Conservation (phyloP, 1,140 invertebrate species). For the Artemia franciscana region DNA sequence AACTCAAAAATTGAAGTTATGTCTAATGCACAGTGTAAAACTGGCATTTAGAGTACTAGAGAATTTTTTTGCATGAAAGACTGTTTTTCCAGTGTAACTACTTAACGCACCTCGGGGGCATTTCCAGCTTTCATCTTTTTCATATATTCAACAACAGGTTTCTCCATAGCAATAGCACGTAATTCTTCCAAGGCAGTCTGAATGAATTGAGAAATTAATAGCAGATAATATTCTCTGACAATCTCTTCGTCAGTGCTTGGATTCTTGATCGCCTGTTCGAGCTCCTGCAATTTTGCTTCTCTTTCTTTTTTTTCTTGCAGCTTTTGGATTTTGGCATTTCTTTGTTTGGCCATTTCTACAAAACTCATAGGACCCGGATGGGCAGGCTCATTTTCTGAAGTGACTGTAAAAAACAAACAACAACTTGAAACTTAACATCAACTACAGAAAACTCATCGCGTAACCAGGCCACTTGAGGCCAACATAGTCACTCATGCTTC, state of each 20-base stretch:
- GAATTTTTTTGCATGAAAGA: too few species aligned
- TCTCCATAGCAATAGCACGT: conserved; percentile 34
- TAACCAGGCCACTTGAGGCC: too few species aligned
- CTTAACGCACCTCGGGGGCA: neutral
- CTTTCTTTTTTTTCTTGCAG: conserved; percentile 57
- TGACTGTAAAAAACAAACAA: neutral
- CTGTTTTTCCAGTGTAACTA: too few species aligned
- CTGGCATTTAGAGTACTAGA: too few species aligned
- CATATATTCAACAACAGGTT: conserved; percentile 45
- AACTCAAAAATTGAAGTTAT: too few species aligned
- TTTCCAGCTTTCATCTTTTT: conserved; percentile 23
- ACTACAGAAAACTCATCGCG: too few species aligned
- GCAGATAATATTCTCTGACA: conserved; percentile 56
- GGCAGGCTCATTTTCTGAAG: conserved; percentile 6
- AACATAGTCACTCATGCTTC: too few species aligned
- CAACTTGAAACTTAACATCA: too few species aligned
- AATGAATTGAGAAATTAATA: conserved; percentile 46
- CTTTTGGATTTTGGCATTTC: conserved; percentile 49
- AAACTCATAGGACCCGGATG: conserved; percentile 8
- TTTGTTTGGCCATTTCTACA: conserved; percentile 17
- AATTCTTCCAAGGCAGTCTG: conserved; percentile 53
- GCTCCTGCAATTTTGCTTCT: conserved; percentile 34
- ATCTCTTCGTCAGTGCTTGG: conserved; percentile 40
- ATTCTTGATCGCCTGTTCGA: conserved; percentile 28
- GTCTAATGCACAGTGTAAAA: too few species aligned